Evolutionary conservation across 2,888 invertebrate species (phyloP), one percentile per base, ranked within the genome.

Genomic region (Eretmocerus hayati): DNA sequence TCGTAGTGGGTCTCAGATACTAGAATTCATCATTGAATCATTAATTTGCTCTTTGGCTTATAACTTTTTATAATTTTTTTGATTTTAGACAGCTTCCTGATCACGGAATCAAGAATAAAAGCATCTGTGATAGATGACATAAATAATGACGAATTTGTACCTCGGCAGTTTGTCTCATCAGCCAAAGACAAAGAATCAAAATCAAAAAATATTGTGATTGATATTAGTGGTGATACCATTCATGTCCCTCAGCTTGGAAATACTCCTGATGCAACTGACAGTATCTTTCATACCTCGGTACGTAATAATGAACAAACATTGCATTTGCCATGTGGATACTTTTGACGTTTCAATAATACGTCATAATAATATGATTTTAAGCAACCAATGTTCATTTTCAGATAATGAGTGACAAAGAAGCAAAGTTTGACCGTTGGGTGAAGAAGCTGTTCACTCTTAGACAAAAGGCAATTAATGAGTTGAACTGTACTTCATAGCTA

Each of bases 351-450:
- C 2, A 5, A 41, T 35, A 30, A 18, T 26, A 26, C 3, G 33
- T 6, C 42, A 46, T 39, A 26, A 26, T 26, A 6, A 26, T 26
- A 37, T 30, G 18, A 16, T 18, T 30, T 44, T 43, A 8, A 45
- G n/a, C n/a, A n/a, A n/a, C n/a, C n/a, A n/a, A n/a, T n/a, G n/a
- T n/a, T n/a, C n/a, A n/a, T 40, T 78, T 78, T 47, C 68, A 87
- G 87, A 80, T 84, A 63, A 76, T 84, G 61, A 77, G 81, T 42
- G 81, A 80, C 68, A 81, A 82, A 65, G 83, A 81, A 56, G 76
- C 78, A 44, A 75, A 83, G 50, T 79, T 80, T 62, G 86, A 87
- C 55, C 84, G 83, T 74, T 87, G 87, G 87, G 78, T 85, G 23
- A 84, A 81, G 60, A 83, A 83, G 62, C 71, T 83, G 2, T 82